Evolutionary conservation across 2,113 vertebrate genomes (phyloP).

Genomic region (Ramphastos sulfuratus): DNA sequence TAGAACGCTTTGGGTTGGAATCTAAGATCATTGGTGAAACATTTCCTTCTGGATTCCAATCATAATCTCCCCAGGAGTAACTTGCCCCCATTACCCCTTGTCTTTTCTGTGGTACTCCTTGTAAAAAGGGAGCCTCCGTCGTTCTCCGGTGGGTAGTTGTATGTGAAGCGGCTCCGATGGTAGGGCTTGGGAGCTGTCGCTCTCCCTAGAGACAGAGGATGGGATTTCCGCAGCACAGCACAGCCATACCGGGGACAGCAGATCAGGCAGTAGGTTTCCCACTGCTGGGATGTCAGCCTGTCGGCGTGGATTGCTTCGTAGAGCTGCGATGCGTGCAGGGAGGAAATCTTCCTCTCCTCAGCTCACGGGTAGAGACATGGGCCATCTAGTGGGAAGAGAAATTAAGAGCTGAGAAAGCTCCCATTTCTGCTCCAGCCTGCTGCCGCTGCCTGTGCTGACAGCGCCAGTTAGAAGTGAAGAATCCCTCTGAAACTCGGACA

Average conservation of each 20-base stretch:
- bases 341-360: neutral
- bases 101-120: no score
- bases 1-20: no score
- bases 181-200: rapidly evolving
- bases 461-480: neutral
- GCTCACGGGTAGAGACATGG: neutral
- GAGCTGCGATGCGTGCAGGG: neutral
- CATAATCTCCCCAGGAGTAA: no score
- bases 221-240: neutral
- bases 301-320: neutral
- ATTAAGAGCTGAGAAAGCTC: neutral
- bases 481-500: neutral
- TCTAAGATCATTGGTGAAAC: no score
- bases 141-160: neutral
- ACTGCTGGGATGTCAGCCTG: rapidly evolving
- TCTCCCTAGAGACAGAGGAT: neutral
- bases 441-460: rapidly evolving
- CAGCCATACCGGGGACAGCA: neutral
- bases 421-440: rapidly evolving
- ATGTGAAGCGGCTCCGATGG: neutral
- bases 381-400: constrained; percentile 55
- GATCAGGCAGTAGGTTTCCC: neutral
- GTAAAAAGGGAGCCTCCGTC: no score
- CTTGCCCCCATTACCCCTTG: no score
- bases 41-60: no score